Evolutionary conservation across 2,888 invertebrate species (phyloP).

Genomic region (Drymonia ruficornis): DNA sequence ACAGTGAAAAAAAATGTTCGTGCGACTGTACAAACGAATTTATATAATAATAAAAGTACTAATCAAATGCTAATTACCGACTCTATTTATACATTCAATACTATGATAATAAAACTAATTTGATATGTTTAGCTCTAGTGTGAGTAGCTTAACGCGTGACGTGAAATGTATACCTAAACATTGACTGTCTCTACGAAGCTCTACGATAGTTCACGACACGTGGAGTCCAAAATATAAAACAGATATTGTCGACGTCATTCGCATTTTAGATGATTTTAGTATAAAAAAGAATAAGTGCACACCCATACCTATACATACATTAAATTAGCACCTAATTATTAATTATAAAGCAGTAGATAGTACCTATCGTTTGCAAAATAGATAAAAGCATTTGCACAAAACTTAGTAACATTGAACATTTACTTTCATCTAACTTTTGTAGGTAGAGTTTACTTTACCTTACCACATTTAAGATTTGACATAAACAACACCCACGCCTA

Average conservation of each 20-base stretch:
- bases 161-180: constrained; percentile 16
- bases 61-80: constrained; percentile 45
- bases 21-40: constrained; percentile 77
- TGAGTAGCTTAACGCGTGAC: constrained; percentile 29
- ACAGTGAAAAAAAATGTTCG: constrained; percentile 61
- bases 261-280: constrained; percentile 62
- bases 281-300: constrained; percentile 71
- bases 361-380: constrained; percentile 57
- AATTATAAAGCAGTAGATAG: constrained; percentile 77
- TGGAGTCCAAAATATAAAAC: constrained; percentile 52
- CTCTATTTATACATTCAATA: constrained; percentile 43
- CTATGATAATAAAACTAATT: constrained; percentile 30
- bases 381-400: constrained; percentile 63
- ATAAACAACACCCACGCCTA: too few species aligned
- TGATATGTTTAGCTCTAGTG: constrained; percentile 25
- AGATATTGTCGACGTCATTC: constrained; percentile 80
- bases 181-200: constrained; percentile 37
- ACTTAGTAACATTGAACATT: constrained; percentile 64
- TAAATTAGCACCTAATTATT: constrained; percentile 78
- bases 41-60: constrained; percentile 46
- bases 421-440: constrained; percentile 53
- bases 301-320: constrained; percentile 66
- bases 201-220: constrained; percentile 35
- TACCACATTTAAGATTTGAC: constrained; percentile 48
- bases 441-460: constrained; percentile 42